phyloP scores from a whole-genome alignment of 1,140 invertebrate species.

The Laupala kohalensis region DNA sequence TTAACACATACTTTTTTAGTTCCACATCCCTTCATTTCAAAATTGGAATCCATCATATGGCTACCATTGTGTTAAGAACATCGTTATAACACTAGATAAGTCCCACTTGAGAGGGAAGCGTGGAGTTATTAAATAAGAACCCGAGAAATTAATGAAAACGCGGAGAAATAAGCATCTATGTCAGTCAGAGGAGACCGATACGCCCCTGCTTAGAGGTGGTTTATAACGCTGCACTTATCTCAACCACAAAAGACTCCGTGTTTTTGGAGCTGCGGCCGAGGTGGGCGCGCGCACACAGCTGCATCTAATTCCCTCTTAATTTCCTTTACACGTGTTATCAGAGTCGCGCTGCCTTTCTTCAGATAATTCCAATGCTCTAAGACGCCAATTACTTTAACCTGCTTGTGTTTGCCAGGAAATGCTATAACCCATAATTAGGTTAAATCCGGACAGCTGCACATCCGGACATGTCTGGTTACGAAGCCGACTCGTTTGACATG shows the following conservation, averaged over 20 bases:
- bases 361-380: neutral
- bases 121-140: neutral
- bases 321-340: neutral
- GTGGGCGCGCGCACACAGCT: neutral
- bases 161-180: neutral
- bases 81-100: too few relatives aligned
- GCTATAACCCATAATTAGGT: neutral
- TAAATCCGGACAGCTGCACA: neutral
- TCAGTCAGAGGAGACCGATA: too few relatives aligned
- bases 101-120: too few relatives aligned
- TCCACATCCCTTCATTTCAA: too few relatives aligned
- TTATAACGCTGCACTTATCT: too few relatives aligned
- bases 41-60: too few relatives aligned
- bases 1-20: too few relatives aligned
- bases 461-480: neutral
- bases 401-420: neutral
- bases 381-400: neutral
- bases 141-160: neutral
- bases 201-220: too few relatives aligned
- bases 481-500: neutral
- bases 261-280: neutral
- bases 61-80: too few relatives aligned
- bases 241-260: neutral
- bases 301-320: neutral
- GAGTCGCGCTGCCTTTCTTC: neutral